These are phyloP conservation scores for Anoncus sp. DNA, from an alignment of 2,888 invertebrate genomes.

Conservation along the genomic window DNA sequence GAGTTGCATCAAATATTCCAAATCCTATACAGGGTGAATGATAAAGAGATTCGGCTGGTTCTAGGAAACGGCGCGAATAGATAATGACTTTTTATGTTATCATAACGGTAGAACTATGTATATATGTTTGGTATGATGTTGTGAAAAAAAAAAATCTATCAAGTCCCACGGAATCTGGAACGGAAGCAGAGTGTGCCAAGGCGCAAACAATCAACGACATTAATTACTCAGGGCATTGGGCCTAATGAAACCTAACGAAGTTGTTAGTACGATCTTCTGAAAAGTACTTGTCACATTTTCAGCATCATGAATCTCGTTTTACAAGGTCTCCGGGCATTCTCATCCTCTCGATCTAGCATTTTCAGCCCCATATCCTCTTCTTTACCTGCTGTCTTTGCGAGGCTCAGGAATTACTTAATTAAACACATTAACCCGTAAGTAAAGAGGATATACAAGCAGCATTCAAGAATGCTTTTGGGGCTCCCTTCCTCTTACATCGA, in stretches of 20 bases:
- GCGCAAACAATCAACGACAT: slow-evolving; percentile 7
- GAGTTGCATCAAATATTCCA: slow-evolving; percentile 3
- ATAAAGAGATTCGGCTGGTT: neutral
- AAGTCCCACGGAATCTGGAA: neutral
- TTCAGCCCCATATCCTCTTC: slow-evolving; percentile 9
- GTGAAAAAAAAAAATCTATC: neutral
- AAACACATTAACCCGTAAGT: slow-evolving; percentile 32
- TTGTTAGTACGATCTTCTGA: slow-evolving; percentile 8
- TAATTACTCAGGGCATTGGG: slow-evolving; percentile 4
- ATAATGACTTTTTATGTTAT: neutral
- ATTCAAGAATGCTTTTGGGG: slow-evolving; percentile 16
- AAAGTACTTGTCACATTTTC: slow-evolving; percentile 25
- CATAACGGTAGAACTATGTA: neutral
- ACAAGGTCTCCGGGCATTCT: slow-evolving; percentile 17
- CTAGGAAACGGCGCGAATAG: neutral
- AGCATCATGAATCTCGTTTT: slow-evolving; percentile 27
- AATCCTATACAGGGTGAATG: neutral
- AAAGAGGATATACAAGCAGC: slow-evolving; percentile 7
- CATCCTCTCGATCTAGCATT: neutral
- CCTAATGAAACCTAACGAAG: slow-evolving; percentile 15
- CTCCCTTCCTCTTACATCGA: neutral
- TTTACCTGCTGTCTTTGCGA: neutral
- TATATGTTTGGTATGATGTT: neutral
- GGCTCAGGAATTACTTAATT: slow-evolving; percentile 58
- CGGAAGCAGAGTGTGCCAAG: neutral